Conservation (phyloP, 2,113 vertebrate species). For the Caranx ignobilis region DNA sequence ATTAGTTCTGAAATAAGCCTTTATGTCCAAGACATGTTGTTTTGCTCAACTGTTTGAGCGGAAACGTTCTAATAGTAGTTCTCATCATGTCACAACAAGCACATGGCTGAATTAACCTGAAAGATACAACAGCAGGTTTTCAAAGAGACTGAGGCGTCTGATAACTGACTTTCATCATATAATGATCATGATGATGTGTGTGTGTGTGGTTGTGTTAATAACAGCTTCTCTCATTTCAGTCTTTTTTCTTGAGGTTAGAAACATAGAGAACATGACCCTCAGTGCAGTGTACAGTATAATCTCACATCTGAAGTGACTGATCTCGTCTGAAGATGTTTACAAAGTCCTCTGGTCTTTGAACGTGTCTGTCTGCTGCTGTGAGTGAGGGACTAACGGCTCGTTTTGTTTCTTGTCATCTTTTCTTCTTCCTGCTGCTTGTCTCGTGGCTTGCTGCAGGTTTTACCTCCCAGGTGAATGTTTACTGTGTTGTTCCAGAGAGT, state of each 20-base stretch:
- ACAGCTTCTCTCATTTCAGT: conserved; percentile 19
- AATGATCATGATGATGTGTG: neutral
- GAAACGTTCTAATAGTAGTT: too few relatives aligned
- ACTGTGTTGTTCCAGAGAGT: neutral
- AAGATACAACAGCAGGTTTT: neutral
- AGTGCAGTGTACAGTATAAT: neutral
- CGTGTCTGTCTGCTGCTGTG: too few relatives aligned
- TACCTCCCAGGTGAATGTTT: conserved; percentile 6
- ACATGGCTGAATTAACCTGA: too few relatives aligned
- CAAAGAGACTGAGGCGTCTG: neutral
- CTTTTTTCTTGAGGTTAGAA: conserved; percentile 18
- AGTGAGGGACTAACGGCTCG: neutral
- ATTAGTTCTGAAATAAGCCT: neutral
- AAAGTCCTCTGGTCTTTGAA: neutral
- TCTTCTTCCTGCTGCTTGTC: neutral
- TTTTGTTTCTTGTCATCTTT: neutral
- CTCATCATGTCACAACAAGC: too few relatives aligned
- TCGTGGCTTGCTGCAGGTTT: neutral
- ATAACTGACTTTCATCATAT: conserved; percentile 6
- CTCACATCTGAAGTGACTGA: conserved; percentile 12
- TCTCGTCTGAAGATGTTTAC: neutral
- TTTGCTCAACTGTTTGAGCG: too few relatives aligned
- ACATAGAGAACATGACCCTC: neutral
- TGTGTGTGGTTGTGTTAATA: conserved; percentile 35
- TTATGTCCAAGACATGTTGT: too few relatives aligned